Evolutionary conservation across 2,113 vertebrate genomes (phyloP).

Genomic region (Oncorhynchus tshawytscha): DNA sequence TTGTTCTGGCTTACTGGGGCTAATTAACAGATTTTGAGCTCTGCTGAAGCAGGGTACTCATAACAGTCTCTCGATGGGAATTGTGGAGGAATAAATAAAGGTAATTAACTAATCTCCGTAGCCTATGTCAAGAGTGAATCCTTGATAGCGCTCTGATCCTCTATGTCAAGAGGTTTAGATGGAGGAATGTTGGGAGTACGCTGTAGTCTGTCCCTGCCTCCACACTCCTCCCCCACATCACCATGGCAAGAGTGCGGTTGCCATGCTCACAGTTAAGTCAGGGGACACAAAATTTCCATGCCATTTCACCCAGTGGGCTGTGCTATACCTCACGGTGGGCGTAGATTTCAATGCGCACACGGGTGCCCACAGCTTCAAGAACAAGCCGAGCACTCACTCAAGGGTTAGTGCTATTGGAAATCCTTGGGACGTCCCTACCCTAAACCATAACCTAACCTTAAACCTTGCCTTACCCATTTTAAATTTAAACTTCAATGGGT

Average conservation of each 20-base stretch:
- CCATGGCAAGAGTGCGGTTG: neutral
- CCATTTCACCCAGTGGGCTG: no score
- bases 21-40: constrained; percentile 44
- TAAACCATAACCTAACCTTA: constrained; percentile 21
- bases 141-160: neutral
- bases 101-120: constrained; percentile 18
- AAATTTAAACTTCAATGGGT: no score
- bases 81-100: constrained; percentile 26
- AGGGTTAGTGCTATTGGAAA: no score
- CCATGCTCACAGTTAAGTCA: no score
- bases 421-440: constrained; percentile 22
- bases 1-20: no score
- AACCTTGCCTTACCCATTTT: no score
- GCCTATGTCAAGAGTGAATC: neutral
- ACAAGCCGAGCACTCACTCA: no score
- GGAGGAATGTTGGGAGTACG: no score
- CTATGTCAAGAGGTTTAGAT: neutral
- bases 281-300: constrained; percentile 20
- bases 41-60: constrained; percentile 26
- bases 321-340: no score
- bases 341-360: no score
- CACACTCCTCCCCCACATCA: neutral
- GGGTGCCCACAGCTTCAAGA: no score
- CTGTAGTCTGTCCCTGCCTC: no score
- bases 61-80: constrained; percentile 49